Evolutionary conservation across 2,113 vertebrate genomes (phyloP).

Genomic region (Oriolus oriolus): DNA sequence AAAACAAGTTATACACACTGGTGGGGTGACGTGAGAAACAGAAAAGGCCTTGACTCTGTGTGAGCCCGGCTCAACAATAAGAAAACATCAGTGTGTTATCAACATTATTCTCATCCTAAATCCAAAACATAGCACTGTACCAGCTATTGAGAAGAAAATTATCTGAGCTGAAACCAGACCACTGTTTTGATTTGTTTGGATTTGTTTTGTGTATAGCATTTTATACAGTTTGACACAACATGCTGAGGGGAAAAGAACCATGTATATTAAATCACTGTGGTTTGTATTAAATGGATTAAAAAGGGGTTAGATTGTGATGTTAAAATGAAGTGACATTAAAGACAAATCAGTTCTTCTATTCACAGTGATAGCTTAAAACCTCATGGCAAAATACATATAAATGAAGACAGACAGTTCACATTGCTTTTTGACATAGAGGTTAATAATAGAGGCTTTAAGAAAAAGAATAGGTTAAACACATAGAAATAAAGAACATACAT

Average conservation of each 20-base stretch:
- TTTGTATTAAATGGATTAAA: not conserved
- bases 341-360: not conserved
- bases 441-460: not conserved
- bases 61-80: not conserved
- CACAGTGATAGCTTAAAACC: not conserved
- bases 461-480: not conserved
- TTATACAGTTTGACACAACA: not conserved
- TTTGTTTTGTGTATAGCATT: not conserved
- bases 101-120: not conserved
- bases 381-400: not conserved
- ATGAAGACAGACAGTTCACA: not conserved
- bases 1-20: not conserved
- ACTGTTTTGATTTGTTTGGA: not conserved
- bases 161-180: not conserved
- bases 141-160: not conserved
- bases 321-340: not conserved
- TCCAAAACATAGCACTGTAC: not conserved
- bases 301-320: not conserved
- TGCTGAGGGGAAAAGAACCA: not conserved
- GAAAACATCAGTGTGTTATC: not conserved
- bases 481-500: not conserved
- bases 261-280: not conserved
- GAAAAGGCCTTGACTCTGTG: not conserved
- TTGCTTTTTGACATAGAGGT: not conserved
- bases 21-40: not conserved